A percentile compares a stretch with the other conserved stretches of the same genome.
phyloP scores from a whole-genome alignment of 1,140 invertebrate species.

The Homalodisca vitripennis region DNA sequence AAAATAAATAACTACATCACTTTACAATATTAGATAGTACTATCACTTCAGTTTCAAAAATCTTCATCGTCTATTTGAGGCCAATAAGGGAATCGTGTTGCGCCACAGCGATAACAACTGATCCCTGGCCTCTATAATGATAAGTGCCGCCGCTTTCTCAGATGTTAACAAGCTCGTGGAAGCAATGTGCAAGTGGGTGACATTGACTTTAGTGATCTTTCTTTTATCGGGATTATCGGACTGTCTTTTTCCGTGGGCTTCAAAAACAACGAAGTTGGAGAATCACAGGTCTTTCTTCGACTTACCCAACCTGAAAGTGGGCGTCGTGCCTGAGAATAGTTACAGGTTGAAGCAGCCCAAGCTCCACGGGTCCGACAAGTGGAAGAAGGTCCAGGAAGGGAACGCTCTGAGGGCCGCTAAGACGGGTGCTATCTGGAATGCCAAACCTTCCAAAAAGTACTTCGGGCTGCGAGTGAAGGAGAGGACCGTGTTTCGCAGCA shows the following conservation, averaged over 20 bases:
- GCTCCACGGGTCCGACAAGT: neutral
- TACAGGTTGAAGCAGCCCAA: neutral
- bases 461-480: neutral
- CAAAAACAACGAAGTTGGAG: neutral
- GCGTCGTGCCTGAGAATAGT: neutral
- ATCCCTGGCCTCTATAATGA: no score
- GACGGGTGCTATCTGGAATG: neutral
- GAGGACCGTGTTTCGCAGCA: neutral
- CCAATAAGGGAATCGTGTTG: no score
- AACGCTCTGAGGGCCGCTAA: neutral
- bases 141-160: no score
- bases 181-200: constrained; percentile 7
- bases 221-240: neutral
- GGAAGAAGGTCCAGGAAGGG: constrained; percentile 11
- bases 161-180: constrained; percentile 8
- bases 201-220: neutral
- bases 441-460: neutral
- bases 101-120: no score
- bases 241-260: neutral
- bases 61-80: no score
- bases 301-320: neutral
- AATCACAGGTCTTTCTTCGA: neutral
- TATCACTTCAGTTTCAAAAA: no score
- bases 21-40: no score
- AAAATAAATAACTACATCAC: no score